phyloP scores from a whole-genome alignment of 2,113 vertebrate genomes.

The Cheirogaleus medius region DNA sequence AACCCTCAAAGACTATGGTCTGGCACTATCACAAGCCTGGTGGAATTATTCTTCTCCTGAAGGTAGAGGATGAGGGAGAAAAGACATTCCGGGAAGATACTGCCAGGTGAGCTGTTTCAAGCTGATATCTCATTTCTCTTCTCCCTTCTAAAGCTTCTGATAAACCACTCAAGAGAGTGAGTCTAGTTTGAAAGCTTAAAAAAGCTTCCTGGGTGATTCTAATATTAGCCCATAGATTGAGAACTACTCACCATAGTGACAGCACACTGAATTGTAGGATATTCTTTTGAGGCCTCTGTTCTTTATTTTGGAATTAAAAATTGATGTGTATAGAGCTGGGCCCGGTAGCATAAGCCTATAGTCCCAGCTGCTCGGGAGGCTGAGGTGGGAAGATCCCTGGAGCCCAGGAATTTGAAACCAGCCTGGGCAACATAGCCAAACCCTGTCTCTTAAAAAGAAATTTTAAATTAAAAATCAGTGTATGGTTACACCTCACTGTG shows the following conservation, averaged over 20 bases:
- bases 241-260: background rate
- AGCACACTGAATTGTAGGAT: background rate
- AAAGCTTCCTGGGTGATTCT: background rate
- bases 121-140: background rate
- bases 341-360: too few relatives aligned
- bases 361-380: too few relatives aligned
- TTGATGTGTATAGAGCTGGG: background rate
- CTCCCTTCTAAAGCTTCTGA: background rate
- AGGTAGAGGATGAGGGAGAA: background rate
- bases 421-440: too few relatives aligned
- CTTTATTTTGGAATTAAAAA: conserved; percentile 42
- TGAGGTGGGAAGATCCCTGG: too few relatives aligned
- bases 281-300: background rate
- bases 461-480: background rate
- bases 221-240: background rate
- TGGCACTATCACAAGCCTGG: background rate
- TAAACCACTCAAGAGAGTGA: background rate
- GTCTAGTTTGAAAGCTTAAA: background rate
- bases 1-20: background rate
- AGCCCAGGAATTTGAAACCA: too few relatives aligned
- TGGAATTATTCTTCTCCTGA: background rate
- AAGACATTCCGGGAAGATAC: background rate
- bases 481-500: background rate
- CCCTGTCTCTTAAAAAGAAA: background rate
- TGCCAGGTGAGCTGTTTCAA: background rate